These are phyloP conservation scores for Sminthurides bifidus DNA, from an alignment of 1,140 invertebrate genomes.

Conservation along the genomic window DNA sequence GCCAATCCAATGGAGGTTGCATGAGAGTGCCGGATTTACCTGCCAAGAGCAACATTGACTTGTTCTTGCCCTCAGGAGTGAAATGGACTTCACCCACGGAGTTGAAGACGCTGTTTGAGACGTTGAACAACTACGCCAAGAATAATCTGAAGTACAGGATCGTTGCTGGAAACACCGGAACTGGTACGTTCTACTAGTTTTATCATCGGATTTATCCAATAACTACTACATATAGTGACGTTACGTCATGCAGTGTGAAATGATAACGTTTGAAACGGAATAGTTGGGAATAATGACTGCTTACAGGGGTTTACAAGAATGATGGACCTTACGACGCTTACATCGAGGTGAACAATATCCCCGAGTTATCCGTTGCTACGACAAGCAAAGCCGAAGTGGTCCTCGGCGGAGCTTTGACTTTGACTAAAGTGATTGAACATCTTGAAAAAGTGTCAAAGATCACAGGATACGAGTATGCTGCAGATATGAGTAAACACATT, in stretches of 20 bases:
- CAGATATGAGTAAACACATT: slow-evolving; percentile 50
- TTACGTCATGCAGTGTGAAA: not conserved
- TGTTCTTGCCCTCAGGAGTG: not conserved
- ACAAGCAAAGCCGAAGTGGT: not conserved
- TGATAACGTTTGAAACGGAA: not conserved
- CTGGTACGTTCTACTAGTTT: slow-evolving; percentile 39
- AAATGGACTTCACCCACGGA: slow-evolving; percentile 6
- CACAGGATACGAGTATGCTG: slow-evolving; percentile 43
- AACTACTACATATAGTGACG: not conserved
- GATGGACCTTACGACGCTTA: not conserved
- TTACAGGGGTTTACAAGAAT: slow-evolving; percentile 2
- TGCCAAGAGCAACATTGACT: not conserved
- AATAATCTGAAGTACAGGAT: slow-evolving; percentile 31
- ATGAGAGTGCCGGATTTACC: not conserved
- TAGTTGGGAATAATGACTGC: not conserved
- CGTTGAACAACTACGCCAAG: not conserved
- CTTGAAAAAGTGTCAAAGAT: slow-evolving; percentile 43
- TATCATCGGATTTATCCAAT: not conserved
- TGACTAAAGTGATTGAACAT: no score
- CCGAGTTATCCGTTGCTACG: not conserved
- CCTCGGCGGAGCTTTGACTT: not conserved
- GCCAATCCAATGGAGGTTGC: not conserved
- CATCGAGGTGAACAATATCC: slow-evolving; percentile 8
- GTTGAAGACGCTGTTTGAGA: not conserved
- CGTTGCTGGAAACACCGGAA: slow-evolving; percentile 56